Evolutionary conservation across 2,113 vertebrate genomes (phyloP).

Genomic region (Aythya baeri): DNA sequence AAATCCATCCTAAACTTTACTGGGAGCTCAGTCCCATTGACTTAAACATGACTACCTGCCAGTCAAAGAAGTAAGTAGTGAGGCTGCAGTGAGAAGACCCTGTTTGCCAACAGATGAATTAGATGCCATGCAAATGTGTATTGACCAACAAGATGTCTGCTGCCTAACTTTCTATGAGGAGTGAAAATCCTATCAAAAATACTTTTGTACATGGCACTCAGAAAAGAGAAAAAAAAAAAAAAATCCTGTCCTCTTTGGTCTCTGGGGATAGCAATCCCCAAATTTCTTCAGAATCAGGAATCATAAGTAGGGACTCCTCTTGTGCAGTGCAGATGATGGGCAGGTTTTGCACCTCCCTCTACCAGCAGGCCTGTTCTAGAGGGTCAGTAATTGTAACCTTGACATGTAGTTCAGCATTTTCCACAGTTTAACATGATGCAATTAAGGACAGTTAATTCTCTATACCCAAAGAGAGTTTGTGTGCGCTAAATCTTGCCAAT

Average conservation of each 20-base stretch:
- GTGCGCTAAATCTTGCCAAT: neutral
- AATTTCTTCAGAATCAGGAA: neutral
- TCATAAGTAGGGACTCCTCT: neutral
- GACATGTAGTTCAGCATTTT: neutral
- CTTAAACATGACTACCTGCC: neutral
- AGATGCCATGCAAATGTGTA: neutral
- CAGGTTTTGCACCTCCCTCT: neutral
- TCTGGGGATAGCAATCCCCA: neutral
- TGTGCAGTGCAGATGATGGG: neutral
- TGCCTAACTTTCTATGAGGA: neutral
- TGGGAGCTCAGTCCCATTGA: neutral
- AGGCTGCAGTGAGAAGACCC: neutral
- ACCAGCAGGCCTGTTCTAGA: neutral
- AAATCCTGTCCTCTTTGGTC: neutral
- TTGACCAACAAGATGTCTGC: neutral
- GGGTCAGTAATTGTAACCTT: neutral
- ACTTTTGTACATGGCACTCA: neutral
- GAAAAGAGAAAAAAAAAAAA: neutral
- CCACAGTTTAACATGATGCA: neutral
- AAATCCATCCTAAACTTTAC: neutral
- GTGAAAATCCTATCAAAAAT: neutral
- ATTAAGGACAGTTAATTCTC: neutral
- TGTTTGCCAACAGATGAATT: neutral
- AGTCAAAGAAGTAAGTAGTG: neutral
- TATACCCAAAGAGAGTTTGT: neutral